phyloP scores from a whole-genome alignment of 2,113 vertebrate species.

The Steatornis caripensis region DNA sequence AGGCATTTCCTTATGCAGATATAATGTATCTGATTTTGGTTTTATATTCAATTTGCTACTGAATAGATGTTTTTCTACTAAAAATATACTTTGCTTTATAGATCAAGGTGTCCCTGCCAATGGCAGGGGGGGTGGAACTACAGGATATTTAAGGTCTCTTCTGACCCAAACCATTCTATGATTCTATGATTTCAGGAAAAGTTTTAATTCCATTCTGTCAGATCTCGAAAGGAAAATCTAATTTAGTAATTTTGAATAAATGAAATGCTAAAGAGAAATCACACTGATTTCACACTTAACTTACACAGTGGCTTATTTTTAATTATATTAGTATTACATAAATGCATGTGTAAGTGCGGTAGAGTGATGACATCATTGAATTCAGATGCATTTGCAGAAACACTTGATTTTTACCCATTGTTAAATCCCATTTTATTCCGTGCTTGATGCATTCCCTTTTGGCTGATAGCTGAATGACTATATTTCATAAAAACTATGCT shows the following conservation, averaged over 20 bases:
- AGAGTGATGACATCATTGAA: background rate
- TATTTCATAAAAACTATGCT: background rate
- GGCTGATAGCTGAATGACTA: background rate
- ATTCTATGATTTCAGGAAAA: background rate
- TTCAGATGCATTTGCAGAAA: background rate
- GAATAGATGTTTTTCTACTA: background rate
- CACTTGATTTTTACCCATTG: background rate
- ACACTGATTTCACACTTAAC: background rate
- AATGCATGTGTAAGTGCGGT: too few relatives aligned
- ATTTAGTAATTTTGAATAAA: background rate
- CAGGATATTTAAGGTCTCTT: too few relatives aligned
- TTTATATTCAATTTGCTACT: background rate
- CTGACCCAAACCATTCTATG: too few relatives aligned
- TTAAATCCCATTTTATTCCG: background rate
- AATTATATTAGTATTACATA: background rate
- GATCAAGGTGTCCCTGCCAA: too few relatives aligned
- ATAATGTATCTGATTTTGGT: background rate
- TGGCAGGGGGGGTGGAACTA: too few relatives aligned
- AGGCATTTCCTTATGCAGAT: background rate
- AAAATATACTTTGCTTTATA: background rate
- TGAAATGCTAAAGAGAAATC: background rate
- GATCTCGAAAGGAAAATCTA: background rate
- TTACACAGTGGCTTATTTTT: background rate
- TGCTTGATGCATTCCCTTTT: background rate
- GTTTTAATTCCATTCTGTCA: background rate